Base-by-base conservation (phyloP, 2,888 invertebrate species). In the Rhodophaea formosa region DNA sequence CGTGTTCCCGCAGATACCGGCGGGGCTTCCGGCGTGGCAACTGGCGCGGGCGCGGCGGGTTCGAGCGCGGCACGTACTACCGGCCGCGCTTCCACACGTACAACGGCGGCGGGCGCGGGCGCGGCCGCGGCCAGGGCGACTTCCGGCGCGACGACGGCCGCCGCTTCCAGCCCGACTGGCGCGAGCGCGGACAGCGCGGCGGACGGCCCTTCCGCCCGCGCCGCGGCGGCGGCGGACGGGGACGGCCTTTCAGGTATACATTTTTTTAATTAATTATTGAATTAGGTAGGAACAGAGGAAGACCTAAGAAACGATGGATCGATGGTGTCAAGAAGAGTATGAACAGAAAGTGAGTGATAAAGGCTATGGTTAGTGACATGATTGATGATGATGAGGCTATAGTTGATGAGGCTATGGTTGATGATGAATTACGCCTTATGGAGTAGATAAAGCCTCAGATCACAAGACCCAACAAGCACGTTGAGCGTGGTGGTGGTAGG, bases 41-140 rank as follows among this genome's bases (percentile, higher is more conserved):
- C 72, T 90, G 90, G 90, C 90, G 91, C 72, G 91, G 93, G 0
- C 91, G 93, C 54, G 92, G 93, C 56, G 92, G 93, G 16, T 95
- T 92, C 79, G 95, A 95, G 76, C 93, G 95, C 57, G 95, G 95
- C 63, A 95, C 95, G 0, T 96, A 96, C 83, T 96, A 96, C 87
- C 94, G 95, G 69, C 96, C 96, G 0, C 92, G 96, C 63, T 95
- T 95, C 92, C 95, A 95, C 77, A 92, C 92, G 16, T 94, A 92
- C 83, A 93, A 92, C 77, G 92, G 93, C 43, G 92, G 94, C 55
- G 87, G 91, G 1, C 80, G 93, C n/a, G 92, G 93, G 64, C 74
- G 91, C 72, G 76, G 92, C 68, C 72, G 87, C 61, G 84, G 89
- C 39, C 81, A 86, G 23, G 79, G 76, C 0, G 91, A 90, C 80